A percentile compares a stretch with the other conserved stretches of the same genome.
These are phyloP conservation scores for Physella acuta DNA, from an alignment of 1,140 invertebrate species.

Conservation along the genomic window DNA sequence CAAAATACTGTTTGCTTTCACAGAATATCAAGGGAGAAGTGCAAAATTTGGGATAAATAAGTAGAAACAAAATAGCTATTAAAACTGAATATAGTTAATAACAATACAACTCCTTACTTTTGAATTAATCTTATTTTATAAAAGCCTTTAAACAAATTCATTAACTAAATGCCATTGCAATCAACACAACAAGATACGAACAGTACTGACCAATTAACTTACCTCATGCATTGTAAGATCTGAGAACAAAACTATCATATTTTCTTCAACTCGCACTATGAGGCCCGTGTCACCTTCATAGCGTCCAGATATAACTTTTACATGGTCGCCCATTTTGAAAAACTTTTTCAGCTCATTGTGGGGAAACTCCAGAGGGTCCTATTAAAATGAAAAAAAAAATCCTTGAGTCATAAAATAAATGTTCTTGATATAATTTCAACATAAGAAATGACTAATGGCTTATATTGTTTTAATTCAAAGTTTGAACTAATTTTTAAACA, in stretches of 20 bases:
- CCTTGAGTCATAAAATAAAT: no score
- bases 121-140: neutral
- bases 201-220: no score
- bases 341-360: constrained; percentile 89
- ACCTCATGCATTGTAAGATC: constrained; percentile 95
- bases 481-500: no score
- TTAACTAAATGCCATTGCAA: neutral
- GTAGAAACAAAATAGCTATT: no score
- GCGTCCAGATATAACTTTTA: constrained; percentile 89
- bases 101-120: neutral
- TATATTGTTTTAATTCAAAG: no score
- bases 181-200: neutral
- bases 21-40: no score
- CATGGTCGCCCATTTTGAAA: constrained; percentile 95
- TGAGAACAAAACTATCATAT: constrained; percentile 88
- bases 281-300: constrained; percentile 97
- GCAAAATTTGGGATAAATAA: no score
- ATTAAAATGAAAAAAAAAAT: constrained; percentile 27
- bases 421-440: no score
- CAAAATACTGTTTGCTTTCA: no score
- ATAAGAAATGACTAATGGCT: no score
- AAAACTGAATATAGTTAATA: no score
- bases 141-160: neutral
- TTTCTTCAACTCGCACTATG: constrained; percentile 91
- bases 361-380: constrained; percentile 88